These are phyloP conservation scores for Forficula auricularia DNA, from an alignment of 1,140 invertebrate genomes.

Conservation along the genomic window DNA sequence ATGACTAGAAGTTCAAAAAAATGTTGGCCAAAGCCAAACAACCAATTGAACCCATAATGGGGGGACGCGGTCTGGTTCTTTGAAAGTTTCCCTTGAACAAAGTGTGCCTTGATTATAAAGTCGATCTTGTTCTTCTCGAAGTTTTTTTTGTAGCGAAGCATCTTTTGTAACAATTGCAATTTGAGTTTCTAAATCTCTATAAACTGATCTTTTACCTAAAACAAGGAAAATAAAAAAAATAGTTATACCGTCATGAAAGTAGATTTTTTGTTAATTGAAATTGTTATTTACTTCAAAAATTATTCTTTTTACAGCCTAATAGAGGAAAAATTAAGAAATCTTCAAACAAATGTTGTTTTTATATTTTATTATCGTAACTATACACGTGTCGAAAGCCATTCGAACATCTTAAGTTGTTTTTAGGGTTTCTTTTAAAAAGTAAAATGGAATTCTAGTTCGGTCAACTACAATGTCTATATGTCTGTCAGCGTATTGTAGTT, in stretches of 20 bases:
- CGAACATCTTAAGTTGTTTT: too few species aligned
- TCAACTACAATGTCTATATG: too few species aligned
- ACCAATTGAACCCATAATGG: conserved; percentile 4
- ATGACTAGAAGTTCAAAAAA: conserved; percentile 22
- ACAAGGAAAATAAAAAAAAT: conserved; percentile 14
- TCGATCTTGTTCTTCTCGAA: conserved; percentile 45
- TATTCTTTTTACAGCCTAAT: too few species aligned
- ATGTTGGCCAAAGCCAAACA: conserved; percentile 1
- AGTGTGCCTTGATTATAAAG: conserved; percentile 40
- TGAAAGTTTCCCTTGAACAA: not conserved
- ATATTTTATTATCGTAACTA: too few species aligned
- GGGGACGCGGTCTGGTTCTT: not conserved
- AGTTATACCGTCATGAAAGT: conserved; percentile 3
- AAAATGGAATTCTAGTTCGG: too few species aligned
- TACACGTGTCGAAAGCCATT: too few species aligned
- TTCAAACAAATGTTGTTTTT: too few species aligned
- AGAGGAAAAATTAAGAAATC: too few species aligned
- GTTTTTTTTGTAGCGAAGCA: conserved; percentile 41
- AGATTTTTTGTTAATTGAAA: too few species aligned
- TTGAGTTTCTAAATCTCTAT: conserved; percentile 85
- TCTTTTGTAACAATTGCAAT: conserved; percentile 73
- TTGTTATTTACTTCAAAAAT: too few species aligned
- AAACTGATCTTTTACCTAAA: conserved; percentile 52
- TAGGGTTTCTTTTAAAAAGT: too few species aligned
- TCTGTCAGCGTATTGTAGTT: too few species aligned